A percentile compares a stretch with the other conserved stretches of the same genome.
Evolutionary conservation across 2,888 invertebrate species (phyloP).

Genomic region (Chironomus tentans): DNA sequence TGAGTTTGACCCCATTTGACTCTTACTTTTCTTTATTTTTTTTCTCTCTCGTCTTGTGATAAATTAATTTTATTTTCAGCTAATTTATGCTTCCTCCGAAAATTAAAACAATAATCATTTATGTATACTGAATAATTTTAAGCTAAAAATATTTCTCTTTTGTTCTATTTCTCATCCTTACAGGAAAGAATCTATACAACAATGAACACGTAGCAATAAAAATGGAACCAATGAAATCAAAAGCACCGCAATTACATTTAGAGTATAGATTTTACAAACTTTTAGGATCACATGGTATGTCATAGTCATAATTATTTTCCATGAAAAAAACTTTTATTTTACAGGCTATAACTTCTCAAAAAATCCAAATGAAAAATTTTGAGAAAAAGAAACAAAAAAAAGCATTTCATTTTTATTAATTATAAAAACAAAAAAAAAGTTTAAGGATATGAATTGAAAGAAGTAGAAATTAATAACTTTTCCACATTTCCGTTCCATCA

Average conservation of each 20-base stretch:
- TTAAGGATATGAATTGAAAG: too few relatives aligned
- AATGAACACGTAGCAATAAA: constrained; percentile 99
- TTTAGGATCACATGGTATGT: constrained; percentile 92
- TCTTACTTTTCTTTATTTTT: too few relatives aligned
- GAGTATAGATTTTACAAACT: constrained; percentile 99
- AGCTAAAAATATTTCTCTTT: constrained; percentile 29
- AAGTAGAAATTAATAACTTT: background rate
- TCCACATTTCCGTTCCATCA: constrained; percentile 30
- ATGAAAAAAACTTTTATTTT: background rate
- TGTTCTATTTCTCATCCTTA: constrained; percentile 41
- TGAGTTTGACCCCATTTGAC: too few relatives aligned
- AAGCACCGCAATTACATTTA: constrained; percentile 98
- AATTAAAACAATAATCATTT: background rate
- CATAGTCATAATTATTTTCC: background rate
- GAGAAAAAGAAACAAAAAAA: too few relatives aligned
- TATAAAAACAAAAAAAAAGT: too few relatives aligned
- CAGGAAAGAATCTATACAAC: constrained; percentile 99
- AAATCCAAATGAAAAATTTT: background rate
- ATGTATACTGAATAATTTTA: background rate
- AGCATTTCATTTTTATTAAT: too few relatives aligned
- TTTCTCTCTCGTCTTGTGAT: background rate
- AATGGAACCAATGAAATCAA: constrained; percentile 99
- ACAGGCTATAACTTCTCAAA: background rate
- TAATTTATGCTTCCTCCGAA: background rate
- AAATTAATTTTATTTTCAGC: background rate